A percentile compares a stretch with the other conserved stretches of the same genome.
These are phyloP conservation scores for Diplosoma virens DNA, from an alignment of 23 tunicate species.

Conservation along the genomic window DNA sequence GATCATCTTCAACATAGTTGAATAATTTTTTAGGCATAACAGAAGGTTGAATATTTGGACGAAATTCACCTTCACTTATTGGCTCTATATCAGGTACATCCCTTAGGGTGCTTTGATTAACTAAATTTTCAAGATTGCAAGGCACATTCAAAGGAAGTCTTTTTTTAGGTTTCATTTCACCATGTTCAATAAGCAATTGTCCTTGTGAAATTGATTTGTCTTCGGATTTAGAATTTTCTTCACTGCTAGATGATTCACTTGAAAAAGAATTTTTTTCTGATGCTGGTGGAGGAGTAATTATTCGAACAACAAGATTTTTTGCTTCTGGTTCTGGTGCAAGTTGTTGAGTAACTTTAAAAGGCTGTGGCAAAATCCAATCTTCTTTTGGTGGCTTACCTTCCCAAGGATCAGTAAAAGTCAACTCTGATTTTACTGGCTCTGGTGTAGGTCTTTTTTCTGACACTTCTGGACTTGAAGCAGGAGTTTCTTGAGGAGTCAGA, in stretches of 20 bases:
- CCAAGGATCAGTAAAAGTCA: conserved; percentile 22
- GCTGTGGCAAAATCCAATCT: not conserved
- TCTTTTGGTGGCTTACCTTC: conserved; percentile 30
- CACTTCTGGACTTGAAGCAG: conserved; percentile 23
- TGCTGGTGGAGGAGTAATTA: conserved; percentile 43
- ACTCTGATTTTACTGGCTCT: not conserved
- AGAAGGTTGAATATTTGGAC: conserved; percentile 21
- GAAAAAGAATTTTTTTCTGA: not conserved
- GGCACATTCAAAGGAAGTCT: conserved; percentile 21
- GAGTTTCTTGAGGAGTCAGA: conserved; percentile 19
- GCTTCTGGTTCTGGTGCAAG: conserved; percentile 25
- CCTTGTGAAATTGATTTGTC: conserved; percentile 88
- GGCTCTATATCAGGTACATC: conserved; percentile 48
- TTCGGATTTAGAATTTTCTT: not conserved
- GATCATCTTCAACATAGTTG: conserved; percentile 26
- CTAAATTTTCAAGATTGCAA: not conserved
- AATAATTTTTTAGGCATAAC: conserved; percentile 10
- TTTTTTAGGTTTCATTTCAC: conserved; percentile 64
- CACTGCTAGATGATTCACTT: not conserved
- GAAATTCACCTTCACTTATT: conserved; percentile 76
- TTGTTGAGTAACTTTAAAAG: not conserved
- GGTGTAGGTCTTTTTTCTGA: not conserved
- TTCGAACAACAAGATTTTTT: conserved; percentile 55
- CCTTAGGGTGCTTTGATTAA: conserved; percentile 34
- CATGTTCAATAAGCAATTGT: conserved; percentile 83